phyloP scores from a whole-genome alignment of 64 coral and sea anemone species.

The Pocillopora verrucosa region DNA sequence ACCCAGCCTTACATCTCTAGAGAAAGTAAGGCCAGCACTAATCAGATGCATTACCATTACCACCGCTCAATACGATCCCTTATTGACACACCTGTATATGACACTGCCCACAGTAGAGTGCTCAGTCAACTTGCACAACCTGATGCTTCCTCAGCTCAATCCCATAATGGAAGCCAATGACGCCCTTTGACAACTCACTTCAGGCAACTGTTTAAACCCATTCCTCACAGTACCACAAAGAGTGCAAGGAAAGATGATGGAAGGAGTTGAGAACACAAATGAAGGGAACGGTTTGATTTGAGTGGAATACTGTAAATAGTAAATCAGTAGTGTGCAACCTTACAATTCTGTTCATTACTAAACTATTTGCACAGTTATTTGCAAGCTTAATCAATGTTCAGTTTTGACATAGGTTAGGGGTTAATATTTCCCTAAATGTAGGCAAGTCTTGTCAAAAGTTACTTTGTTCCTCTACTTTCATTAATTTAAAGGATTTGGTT shows the following conservation, averaged over 20 bases:
- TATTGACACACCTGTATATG: slow-evolving; percentile 43
- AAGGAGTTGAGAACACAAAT: neutral
- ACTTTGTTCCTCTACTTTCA: no score
- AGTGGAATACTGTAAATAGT: no score
- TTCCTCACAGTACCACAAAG: slow-evolving; percentile 6
- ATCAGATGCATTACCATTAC: neutral
- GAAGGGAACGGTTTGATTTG: neutral
- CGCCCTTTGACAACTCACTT: slow-evolving; percentile 45
- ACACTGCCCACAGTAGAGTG: slow-evolving; percentile 25
- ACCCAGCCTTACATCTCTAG: neutral
- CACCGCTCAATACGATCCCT: slow-evolving; percentile 30
- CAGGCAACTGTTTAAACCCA: slow-evolving; percentile 39
- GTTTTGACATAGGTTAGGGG: no score
- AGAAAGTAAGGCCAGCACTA: neutral
- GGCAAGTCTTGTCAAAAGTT: no score
- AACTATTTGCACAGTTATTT: no score
- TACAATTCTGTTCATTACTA: no score
- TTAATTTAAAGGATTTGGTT: no score
- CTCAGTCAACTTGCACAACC: slow-evolving; percentile 13
- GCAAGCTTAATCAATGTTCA: no score
- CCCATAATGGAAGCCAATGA: neutral
- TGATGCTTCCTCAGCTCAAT: neutral
- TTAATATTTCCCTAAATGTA: no score
- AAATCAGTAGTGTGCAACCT: no score
- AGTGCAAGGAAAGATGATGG: neutral